A percentile compares a stretch with the other conserved stretches of the same genome.
phyloP scores from a whole-genome alignment of 2,797 vertebrate species.

The Fistularia tabacaria region DNA sequence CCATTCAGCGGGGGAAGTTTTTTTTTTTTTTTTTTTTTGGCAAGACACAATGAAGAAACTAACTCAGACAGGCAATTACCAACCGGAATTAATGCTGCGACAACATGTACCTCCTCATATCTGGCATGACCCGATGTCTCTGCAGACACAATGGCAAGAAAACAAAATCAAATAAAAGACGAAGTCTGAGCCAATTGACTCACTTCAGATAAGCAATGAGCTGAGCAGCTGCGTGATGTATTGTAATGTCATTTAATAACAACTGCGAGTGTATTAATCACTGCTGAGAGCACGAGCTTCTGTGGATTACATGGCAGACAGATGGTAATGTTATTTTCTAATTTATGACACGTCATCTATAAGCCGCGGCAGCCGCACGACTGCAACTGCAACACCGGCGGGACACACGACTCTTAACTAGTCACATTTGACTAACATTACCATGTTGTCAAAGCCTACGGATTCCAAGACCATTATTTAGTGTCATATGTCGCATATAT shows the following conservation, averaged over 20 bases:
- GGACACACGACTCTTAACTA: slow-evolving; percentile 16
- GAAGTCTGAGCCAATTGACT: not conserved
- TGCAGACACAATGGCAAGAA: no score
- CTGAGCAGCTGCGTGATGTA: slow-evolving; percentile 26
- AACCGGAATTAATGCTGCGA: slow-evolving; percentile 40
- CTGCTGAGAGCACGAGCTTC: slow-evolving; percentile 20
- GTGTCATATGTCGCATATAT: no score
- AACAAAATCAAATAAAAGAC: slow-evolving; percentile 3
- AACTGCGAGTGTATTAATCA: slow-evolving; percentile 12
- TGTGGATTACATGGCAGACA: slow-evolving; percentile 29
- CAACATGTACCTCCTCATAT: slow-evolving; percentile 26
- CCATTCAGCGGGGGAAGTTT: slow-evolving; percentile 11
- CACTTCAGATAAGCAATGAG: slow-evolving; percentile 32
- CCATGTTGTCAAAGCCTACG: not conserved
- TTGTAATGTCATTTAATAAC: slow-evolving; percentile 32
- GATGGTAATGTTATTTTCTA: slow-evolving; percentile 48
- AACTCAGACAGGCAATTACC: slow-evolving; percentile 15
- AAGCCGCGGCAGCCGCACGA: slow-evolving; percentile 11
- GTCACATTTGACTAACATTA: slow-evolving; percentile 17
- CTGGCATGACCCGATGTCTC: slow-evolving; percentile 9
- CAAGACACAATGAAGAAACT: slow-evolving; percentile 21
- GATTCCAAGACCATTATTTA: not conserved
- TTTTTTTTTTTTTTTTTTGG: no score
- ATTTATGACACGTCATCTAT: slow-evolving; percentile 33
- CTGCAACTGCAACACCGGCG: slow-evolving; percentile 6